phyloP scores from a whole-genome alignment of 2,113 vertebrate species.

The Otocyon megalotis region DNA sequence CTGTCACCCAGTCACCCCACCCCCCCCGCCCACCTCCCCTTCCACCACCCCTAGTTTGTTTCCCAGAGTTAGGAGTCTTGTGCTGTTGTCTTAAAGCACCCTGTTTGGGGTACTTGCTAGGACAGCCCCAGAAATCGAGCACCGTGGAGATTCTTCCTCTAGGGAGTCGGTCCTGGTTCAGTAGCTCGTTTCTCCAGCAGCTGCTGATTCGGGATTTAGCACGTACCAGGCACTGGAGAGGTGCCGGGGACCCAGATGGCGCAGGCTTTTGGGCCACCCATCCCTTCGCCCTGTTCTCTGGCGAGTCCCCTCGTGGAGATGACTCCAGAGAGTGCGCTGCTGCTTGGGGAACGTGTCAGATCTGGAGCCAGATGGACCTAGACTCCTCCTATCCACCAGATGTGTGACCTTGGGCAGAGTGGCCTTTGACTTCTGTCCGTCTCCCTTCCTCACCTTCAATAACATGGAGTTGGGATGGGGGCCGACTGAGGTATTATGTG shows the following conservation, averaged over 20 bases:
- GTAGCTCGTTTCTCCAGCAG: background rate
- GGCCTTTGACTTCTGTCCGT: background rate
- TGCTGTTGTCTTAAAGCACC: background rate
- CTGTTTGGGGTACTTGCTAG: background rate
- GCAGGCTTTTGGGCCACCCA: background rate
- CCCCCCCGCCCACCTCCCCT: too few species aligned
- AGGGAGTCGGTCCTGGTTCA: background rate
- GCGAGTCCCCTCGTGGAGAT: background rate
- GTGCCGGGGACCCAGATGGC: too few species aligned
- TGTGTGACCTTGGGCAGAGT: too few species aligned
- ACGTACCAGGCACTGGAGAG: background rate
- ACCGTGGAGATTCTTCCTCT: background rate
- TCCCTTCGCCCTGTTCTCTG: too few species aligned
- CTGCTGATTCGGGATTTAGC: too few species aligned
- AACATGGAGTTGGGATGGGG: background rate
- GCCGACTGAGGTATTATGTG: background rate
- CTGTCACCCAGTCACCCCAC: too few species aligned
- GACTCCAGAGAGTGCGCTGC: fast-evolving
- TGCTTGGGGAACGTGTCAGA: background rate
- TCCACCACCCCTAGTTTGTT: too few species aligned
- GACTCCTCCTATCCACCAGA: too few species aligned
- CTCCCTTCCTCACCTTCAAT: background rate
- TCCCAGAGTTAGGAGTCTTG: too few species aligned
- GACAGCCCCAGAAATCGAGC: too few species aligned
- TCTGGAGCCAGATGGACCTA: background rate